Conservation (phyloP, 2,113 vertebrate species). For the Cebus imitator region DNA sequence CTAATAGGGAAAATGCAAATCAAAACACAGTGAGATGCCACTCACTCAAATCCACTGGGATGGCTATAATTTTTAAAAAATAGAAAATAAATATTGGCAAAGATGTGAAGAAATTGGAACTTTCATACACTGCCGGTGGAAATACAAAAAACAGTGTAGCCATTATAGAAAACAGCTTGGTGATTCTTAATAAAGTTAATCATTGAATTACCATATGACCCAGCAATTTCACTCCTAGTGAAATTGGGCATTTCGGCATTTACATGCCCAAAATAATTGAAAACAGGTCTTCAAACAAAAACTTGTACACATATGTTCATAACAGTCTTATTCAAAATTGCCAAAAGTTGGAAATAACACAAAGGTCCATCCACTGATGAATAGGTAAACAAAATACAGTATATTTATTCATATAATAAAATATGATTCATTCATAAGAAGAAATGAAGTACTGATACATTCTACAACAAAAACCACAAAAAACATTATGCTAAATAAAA, state of each 20-base stretch:
- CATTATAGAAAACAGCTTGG: neutral
- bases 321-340: neutral
- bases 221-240: neutral
- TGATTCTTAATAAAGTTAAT: neutral
- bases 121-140: neutral
- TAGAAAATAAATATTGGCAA: neutral
- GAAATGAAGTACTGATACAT: neutral
- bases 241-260: no score
- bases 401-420: neutral
- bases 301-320: neutral
- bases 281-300: neutral
- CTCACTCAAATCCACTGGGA: neutral
- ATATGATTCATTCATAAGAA: neutral
- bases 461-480: neutral
- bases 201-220: neutral
- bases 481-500: neutral
- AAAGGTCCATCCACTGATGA: neutral
- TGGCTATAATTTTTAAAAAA: neutral
- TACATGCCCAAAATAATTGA: neutral
- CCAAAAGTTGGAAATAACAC: neutral
- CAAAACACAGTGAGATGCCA: neutral
- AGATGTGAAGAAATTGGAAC: neutral
- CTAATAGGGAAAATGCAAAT: neutral
- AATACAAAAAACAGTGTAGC: neutral
- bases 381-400: neutral